These are phyloP conservation scores for Drepanosiphum platanoidis DNA, from an alignment of 2,888 invertebrate species.

Conservation along the genomic window DNA sequence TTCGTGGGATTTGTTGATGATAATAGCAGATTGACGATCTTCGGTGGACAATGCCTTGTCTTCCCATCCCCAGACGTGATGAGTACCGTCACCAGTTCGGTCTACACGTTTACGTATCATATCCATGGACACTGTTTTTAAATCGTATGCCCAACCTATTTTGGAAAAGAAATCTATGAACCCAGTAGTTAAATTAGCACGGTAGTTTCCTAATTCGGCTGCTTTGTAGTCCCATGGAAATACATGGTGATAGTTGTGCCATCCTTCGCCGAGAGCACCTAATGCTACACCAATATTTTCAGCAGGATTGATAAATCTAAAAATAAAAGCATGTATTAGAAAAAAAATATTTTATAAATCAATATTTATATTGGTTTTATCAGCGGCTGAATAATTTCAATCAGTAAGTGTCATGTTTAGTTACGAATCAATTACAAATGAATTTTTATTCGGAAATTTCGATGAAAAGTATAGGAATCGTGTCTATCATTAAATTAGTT, in stretches of 20 bases:
- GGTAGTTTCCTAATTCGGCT: constrained; percentile 66
- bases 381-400: too few relatives aligned
- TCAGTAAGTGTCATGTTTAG: too few relatives aligned
- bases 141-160: constrained; percentile 84
- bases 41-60: constrained; percentile 71
- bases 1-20: constrained; percentile 63
- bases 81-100: constrained; percentile 79
- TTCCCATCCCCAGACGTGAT: constrained; percentile 81
- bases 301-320: constrained; percentile 66
- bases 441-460: too few relatives aligned
- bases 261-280: constrained; percentile 67
- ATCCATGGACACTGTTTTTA: constrained; percentile 75
- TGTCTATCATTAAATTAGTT: too few relatives aligned
- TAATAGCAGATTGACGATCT: constrained; percentile 64
- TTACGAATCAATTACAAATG: too few relatives aligned
- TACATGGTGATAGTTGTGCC: constrained; percentile 72
- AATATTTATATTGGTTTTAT: neutral
- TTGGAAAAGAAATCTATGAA: constrained; percentile 74
- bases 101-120: constrained; percentile 77
- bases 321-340: constrained; percentile 46
- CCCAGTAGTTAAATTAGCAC: constrained; percentile 65
- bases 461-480: too few relatives aligned
- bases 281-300: constrained; percentile 65
- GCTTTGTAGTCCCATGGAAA: constrained; percentile 69
- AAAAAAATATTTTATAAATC: neutral